phyloP scores from a whole-genome alignment of 2,888 invertebrate species.

The Eupelmus urozonus region DNA sequence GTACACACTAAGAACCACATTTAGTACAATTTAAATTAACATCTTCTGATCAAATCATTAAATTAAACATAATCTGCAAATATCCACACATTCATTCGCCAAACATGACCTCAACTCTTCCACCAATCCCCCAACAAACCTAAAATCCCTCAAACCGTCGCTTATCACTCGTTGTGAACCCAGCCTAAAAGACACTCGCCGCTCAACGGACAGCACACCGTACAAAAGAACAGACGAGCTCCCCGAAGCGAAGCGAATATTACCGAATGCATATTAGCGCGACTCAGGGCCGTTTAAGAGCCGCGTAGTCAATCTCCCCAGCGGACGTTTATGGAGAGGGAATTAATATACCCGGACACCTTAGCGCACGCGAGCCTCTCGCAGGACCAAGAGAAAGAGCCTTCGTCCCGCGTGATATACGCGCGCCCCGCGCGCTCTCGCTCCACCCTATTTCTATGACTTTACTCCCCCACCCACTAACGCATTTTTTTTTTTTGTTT shows the following conservation, averaged over 20 bases:
- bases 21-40: too few species aligned
- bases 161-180: too few species aligned
- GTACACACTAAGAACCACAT: too few species aligned
- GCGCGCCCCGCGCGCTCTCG: constrained; percentile 63
- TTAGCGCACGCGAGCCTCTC: constrained; percentile 65
- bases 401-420: constrained; percentile 70
- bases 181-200: too few species aligned
- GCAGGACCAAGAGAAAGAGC: neutral
- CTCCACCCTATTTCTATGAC: constrained; percentile 67
- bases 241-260: constrained; percentile 64
- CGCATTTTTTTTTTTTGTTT: neutral
- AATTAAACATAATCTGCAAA: too few species aligned
- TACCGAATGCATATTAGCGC: constrained; percentile 75
- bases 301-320: constrained; percentile 76
- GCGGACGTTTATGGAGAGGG: constrained; percentile 76
- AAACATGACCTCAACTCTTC: too few species aligned
- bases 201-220: neutral
- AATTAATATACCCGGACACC: constrained; percentile 76
- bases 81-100: too few species aligned
- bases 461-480: constrained; percentile 45
- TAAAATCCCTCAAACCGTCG: too few species aligned
- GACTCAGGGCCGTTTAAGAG: constrained; percentile 70
- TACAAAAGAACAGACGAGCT: constrained; percentile 14
- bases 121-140: too few species aligned
- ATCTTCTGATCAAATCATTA: too few species aligned